Percentiles rank a stretch among this genome's conserved stretches.
These are phyloP conservation scores for Molorchus minor DNA, from an alignment of 2,888 invertebrate genomes.

Conservation along the genomic window DNA sequence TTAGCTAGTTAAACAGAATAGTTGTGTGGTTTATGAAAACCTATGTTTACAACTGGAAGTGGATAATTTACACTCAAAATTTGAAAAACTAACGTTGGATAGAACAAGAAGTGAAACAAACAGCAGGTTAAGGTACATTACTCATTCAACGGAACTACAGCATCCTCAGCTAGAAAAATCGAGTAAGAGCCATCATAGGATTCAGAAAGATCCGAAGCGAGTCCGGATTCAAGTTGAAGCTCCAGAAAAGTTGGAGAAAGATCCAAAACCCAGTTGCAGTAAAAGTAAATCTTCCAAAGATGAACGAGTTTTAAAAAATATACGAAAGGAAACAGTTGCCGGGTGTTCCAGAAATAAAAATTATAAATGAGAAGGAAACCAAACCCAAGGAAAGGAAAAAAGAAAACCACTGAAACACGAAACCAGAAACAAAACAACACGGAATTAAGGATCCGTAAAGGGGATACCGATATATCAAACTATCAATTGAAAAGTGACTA, in stretches of 20 bases:
- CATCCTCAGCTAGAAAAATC: conserved; percentile 13
- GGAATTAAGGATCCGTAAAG: neutral
- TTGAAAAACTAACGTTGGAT: conserved; percentile 50
- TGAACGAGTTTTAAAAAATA: conserved; percentile 48
- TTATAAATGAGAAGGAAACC: conserved; percentile 40
- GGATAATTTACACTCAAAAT: conserved; percentile 52
- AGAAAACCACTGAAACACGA: conserved; percentile 12
- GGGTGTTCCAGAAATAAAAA: conserved; percentile 48
- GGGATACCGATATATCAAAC: conserved; percentile 5
- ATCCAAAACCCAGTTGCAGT: conserved; percentile 30
- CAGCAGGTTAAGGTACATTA: conserved; percentile 49
- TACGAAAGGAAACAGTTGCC: conserved; percentile 46
- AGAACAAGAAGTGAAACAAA: conserved; percentile 54
- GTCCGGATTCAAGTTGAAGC: conserved; percentile 44
- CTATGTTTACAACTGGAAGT: conserved; percentile 58
- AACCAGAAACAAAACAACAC: conserved; percentile 17
- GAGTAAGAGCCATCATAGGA: conserved; percentile 15
- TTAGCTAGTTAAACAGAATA: conserved; percentile 60
- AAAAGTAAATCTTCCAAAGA: conserved; percentile 27
- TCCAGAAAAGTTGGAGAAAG: conserved; percentile 45
- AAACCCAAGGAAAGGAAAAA: conserved; percentile 27
- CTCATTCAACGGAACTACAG: conserved; percentile 28
- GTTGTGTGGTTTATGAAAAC: conserved; percentile 60
- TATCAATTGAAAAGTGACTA: conserved; percentile 31
- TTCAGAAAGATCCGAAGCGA: conserved; percentile 33